Conservation (phyloP, 92 coral and sea anemone genomes). For the Phenganax subtilis region DNA sequence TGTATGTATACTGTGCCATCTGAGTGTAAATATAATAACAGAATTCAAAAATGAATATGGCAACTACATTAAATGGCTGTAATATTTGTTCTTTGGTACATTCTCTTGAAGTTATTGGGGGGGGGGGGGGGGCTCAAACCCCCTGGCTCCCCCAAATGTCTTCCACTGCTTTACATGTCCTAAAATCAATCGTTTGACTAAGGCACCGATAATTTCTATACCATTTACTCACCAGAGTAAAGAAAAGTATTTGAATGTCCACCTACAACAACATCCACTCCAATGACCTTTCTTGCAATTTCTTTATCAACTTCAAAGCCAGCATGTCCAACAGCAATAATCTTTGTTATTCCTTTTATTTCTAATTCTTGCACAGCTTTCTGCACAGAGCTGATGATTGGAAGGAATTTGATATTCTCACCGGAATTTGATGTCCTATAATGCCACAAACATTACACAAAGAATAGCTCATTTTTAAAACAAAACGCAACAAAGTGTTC, state of each 20-base stretch:
- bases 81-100: too few relatives aligned
- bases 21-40: too few relatives aligned
- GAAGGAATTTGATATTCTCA: constrained; percentile 61
- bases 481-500: too few relatives aligned
- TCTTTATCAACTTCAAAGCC: constrained; percentile 71
- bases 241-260: constrained; percentile 89
- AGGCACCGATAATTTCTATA: too few relatives aligned
- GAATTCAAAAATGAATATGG: too few relatives aligned
- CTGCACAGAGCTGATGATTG: constrained; percentile 65
- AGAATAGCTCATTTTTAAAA: too few relatives aligned
- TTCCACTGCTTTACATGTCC: not conserved
- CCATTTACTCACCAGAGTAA: constrained; percentile 58
- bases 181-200: not conserved
- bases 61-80: too few relatives aligned
- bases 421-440: constrained; percentile 64
- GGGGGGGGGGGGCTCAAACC: too few relatives aligned
- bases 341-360: constrained; percentile 67
- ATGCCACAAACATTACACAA: not conserved
- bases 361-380: constrained; percentile 63
- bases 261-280: constrained; percentile 84
- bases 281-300: constrained; percentile 65
- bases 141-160: too few relatives aligned
- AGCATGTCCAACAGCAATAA: constrained; percentile 85
- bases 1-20: too few relatives aligned
- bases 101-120: too few relatives aligned